Base-by-base conservation (phyloP, 92 coral and sea anemone species). In the Parazoanthus darwini region DNA sequence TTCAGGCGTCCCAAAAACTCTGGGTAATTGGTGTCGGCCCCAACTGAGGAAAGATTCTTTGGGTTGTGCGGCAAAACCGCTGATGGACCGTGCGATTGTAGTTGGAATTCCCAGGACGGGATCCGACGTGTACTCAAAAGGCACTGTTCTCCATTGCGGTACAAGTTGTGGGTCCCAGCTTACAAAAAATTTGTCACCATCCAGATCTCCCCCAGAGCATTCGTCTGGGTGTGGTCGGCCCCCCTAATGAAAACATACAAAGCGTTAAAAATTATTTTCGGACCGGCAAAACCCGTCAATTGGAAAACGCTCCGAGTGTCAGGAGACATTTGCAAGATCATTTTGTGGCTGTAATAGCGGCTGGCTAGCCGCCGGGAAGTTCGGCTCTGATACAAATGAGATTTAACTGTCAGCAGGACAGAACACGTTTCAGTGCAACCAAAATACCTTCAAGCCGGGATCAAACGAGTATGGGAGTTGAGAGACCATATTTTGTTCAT, bases 151-250 rank as follows among this genome's bases (percentile, higher is more conserved):
- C 94, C 94, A 90, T 18, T 74, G 81, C 3, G 99, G 99, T 68
- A 96, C 82, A 48, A 96, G 94, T 58, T 92, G 87, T 67, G 84
- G 38, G 85, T 96, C 99, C 99, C 99, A 96, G 77, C 94, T 93
- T 75, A 96, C 96, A 84, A 96, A 95, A 83, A 95, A 96, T 76
- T 95, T 96, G 78, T 92, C 94, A 44, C 99, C 99, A 66, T 93
- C 99, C n/a, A 96, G 87, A 63, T 93, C 94, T 1, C 96, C 98
- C 2, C 99, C 99, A 4, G 98, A 94, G 48, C 95, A 92, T 88
- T 96, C 99, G 78, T 95, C 97, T n/a, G 99, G 92, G 79, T 96
- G 99, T 11, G 99, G 99, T 10, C 98, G 93, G 29, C 79, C 63
- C 36, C 99, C 99, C 44, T 89, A 79, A 8, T 63, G 26, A 23